Evolutionary conservation across 2,888 invertebrate genomes (phyloP), one percentile per base, ranked within the genome.

Genomic region (Halictus quadricinctus): DNA sequence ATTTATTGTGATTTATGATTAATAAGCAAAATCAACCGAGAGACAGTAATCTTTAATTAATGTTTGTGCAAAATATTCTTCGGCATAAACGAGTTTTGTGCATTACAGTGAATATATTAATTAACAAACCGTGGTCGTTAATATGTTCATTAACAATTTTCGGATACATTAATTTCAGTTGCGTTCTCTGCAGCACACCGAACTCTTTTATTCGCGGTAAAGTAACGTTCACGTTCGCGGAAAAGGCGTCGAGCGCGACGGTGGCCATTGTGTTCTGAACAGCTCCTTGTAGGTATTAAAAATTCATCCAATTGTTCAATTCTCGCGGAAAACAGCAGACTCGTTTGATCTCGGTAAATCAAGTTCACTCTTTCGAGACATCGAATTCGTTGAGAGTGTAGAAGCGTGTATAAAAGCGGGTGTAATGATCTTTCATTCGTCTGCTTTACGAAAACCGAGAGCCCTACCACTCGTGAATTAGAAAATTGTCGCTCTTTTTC

Each of bases 281-380:
- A 36, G 69, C 72, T 13, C 29, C 58, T 29, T n/a, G 41, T 83
- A 29, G 41, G 60, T 54, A 64, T 69, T 25, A 18, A 82, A 69
- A 48, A 58, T 21, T 74, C 69, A 15, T 82, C 48, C 41, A 58
- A 82, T 70, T 81, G 48, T 46, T 25, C 66, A 50, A 13, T 54
- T 25, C 48, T 18, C 50, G 50, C 25, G 41, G 4, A 41, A 66
- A 72, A 0, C 79, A 18, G 7, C 60, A 29, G 43, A 36, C 74
- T 81, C 70, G 81, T 81, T 82, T 76, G 64, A 76, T 83, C 83
- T 83, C 64, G 76, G 76, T 83, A 83, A 82, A 82, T 50, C 70
- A 25, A 70, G 41, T 10, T 25, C 36, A 46, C 25, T n/a, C 29
- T 36, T 64, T 25, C 7, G 29, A 29, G n/a, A 10, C 25, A 58